Percentiles rank a stretch among this genome's conserved stretches.
Conservation (phyloP, 2,888 invertebrate genomes). For the Ichneumoninae sp. region DNA sequence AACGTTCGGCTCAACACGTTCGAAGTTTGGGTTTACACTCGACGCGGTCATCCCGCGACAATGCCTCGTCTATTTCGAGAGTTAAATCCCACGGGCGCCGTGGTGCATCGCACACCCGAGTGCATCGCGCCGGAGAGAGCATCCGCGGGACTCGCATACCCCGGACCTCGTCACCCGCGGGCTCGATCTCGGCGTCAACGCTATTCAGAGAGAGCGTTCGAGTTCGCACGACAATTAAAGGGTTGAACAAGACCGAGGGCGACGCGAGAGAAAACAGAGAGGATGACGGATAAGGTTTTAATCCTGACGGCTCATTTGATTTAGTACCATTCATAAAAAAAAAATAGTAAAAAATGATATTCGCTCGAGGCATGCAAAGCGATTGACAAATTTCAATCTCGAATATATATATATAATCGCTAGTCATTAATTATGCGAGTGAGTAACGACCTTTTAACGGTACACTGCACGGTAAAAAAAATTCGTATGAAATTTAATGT, state of each 20-base stretch:
- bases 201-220: constrained; percentile 73
- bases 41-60: constrained; percentile 49
- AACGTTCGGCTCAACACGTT: neutral
- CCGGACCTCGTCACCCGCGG: constrained; percentile 66
- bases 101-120: constrained; percentile 1
- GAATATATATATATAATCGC: neutral
- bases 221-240: constrained; percentile 60
- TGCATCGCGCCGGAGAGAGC: constrained; percentile 26
- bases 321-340: neutral
- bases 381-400: neutral
- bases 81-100: constrained; percentile 43
- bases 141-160: constrained; percentile 55
- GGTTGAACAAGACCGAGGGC: constrained; percentile 5
- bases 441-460: neutral
- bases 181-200: constrained; percentile 71
- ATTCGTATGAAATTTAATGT: neutral
- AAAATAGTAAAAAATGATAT: neutral
- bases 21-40: constrained; percentile 1
- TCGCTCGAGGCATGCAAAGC: neutral
- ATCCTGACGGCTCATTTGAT: neutral
- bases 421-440: neutral
- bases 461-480: neutral
- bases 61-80: constrained; percentile 62
- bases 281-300: constrained; percentile 42
- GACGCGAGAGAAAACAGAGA: constrained; percentile 17